phyloP scores from a whole-genome alignment of 2,888 invertebrate genomes.

The Heliconius ismenius region DNA sequence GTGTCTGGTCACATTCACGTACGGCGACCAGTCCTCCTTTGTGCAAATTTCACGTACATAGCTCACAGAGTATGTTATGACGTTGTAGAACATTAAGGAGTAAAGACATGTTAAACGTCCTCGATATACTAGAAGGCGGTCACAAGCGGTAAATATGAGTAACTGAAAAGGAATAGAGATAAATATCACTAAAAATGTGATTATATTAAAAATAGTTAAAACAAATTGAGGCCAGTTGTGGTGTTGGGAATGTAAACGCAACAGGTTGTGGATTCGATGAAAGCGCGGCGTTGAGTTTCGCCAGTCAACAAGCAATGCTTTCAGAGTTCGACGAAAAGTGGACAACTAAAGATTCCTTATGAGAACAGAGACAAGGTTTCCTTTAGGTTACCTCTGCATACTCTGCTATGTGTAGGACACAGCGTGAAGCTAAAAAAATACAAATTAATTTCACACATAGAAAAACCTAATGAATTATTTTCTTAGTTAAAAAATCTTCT shows the following conservation, averaged over 20 bases:
- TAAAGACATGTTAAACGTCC: constrained; percentile 86
- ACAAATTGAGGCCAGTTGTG: too few relatives aligned
- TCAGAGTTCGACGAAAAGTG: too few relatives aligned
- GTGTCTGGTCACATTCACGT: constrained; percentile 87
- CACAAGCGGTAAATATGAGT: constrained; percentile 88
- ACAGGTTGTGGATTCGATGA: too few relatives aligned
- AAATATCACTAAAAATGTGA: neutral
- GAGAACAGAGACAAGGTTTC: too few relatives aligned
- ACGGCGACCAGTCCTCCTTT: constrained; percentile 89
- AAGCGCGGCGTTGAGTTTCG: too few relatives aligned
- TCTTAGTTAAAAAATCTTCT: neutral
- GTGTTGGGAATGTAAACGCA: too few relatives aligned
- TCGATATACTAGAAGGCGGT: constrained; percentile 83
- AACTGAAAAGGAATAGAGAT: constrained; percentile 72
- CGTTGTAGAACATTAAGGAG: constrained; percentile 91
- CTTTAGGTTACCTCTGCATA: too few relatives aligned
- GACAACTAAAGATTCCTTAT: too few relatives aligned
- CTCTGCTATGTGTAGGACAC: too few relatives aligned
- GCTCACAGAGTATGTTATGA: constrained; percentile 88
- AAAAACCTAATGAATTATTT: neutral
- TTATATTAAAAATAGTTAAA: neutral
- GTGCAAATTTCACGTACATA: constrained; percentile 88
- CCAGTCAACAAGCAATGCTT: too few relatives aligned
- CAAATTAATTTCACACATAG: neutral
- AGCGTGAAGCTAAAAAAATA: neutral